phyloP scores from a whole-genome alignment of 1,140 invertebrate genomes.

The Philotrypesis tridentata region DNA sequence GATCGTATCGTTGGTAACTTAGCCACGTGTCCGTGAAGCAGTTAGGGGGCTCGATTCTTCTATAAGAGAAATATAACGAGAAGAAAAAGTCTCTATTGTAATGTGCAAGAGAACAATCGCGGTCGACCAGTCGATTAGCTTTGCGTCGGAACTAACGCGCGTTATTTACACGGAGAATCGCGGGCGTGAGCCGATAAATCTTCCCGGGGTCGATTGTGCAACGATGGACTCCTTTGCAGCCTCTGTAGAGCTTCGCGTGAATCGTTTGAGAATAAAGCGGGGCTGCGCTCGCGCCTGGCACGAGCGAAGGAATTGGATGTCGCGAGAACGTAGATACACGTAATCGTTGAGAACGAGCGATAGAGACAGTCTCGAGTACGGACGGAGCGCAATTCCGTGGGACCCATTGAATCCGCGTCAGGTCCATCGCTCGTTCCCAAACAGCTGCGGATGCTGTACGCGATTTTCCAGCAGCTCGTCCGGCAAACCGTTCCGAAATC shows the following conservation, averaged over 20 bases:
- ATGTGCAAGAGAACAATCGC: conserved; percentile 42
- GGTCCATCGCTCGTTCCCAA: conserved; percentile 1
- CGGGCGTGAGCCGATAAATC: conserved; percentile 32
- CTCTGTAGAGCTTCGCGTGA: too few species aligned
- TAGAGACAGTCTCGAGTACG: neutral
- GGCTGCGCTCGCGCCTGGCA: too few species aligned
- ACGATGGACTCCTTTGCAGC: conserved; percentile 23
- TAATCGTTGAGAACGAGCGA: conserved; percentile 22
- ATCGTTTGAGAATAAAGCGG: too few species aligned
- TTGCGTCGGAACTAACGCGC: conserved; percentile 36
- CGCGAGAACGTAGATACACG: too few species aligned
- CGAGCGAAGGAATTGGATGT: too few species aligned
- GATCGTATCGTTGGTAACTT: conserved; percentile 52
- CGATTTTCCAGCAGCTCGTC: neutral
- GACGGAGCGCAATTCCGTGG: conserved; percentile 6
- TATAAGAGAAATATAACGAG: conserved; percentile 33
- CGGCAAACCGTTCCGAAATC: neutral
- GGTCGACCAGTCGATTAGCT: conserved; percentile 49
- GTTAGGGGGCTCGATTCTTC: conserved; percentile 37
- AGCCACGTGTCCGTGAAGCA: conserved; percentile 50
- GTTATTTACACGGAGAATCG: conserved; percentile 42
- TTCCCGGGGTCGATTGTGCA: neutral
- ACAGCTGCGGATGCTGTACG: too few species aligned
- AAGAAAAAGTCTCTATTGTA: conserved; percentile 37
- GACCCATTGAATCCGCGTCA: neutral